Percentiles rank a stretch among this genome's conserved stretches.
Conservation (phyloP, 2,888 invertebrate genomes). For the Sinodicranocentrus sp. region DNA sequence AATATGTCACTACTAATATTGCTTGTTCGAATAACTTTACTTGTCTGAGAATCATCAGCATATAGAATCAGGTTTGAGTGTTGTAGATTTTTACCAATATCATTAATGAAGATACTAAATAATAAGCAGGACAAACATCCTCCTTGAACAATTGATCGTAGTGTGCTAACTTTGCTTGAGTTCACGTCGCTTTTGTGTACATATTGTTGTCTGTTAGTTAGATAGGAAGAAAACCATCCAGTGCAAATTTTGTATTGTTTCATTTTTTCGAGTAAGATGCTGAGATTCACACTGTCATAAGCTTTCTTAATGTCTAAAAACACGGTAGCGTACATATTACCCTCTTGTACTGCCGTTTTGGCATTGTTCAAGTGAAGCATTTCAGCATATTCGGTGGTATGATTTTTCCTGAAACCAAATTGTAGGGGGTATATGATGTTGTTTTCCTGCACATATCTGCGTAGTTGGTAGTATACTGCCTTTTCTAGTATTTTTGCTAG, state of each 20-base stretch:
- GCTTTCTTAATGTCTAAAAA: slow-evolving; percentile 45
- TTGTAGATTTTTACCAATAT: neutral
- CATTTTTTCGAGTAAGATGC: slow-evolving; percentile 18
- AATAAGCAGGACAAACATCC: neutral
- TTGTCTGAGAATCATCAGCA: slow-evolving; percentile 17
- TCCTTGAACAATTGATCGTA: slow-evolving; percentile 20
- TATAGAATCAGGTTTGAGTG: no score
- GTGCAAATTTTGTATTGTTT: slow-evolving; percentile 12
- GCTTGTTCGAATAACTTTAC: neutral
- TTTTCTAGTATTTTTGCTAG: slow-evolving; percentile 10
- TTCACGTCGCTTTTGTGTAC: neutral
- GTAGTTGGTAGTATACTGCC: slow-evolving; percentile 7
- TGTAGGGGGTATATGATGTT: neutral
- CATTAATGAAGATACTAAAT: slow-evolving; percentile 36
- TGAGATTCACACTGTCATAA: slow-evolving; percentile 29
- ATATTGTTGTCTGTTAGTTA: slow-evolving; percentile 24
- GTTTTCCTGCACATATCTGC: neutral
- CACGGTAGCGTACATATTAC: slow-evolving; percentile 17
- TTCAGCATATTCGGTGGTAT: slow-evolving; percentile 47
- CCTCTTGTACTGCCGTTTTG: neutral
- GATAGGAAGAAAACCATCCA: slow-evolving; percentile 4
- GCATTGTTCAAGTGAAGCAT: neutral
- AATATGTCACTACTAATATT: slow-evolving; percentile 1
- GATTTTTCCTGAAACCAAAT: slow-evolving; percentile 42
- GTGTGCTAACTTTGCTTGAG: neutral